Evolutionary conservation across 2,113 vertebrate species (phyloP).

Genomic region (Sorex fumeus): DNA sequence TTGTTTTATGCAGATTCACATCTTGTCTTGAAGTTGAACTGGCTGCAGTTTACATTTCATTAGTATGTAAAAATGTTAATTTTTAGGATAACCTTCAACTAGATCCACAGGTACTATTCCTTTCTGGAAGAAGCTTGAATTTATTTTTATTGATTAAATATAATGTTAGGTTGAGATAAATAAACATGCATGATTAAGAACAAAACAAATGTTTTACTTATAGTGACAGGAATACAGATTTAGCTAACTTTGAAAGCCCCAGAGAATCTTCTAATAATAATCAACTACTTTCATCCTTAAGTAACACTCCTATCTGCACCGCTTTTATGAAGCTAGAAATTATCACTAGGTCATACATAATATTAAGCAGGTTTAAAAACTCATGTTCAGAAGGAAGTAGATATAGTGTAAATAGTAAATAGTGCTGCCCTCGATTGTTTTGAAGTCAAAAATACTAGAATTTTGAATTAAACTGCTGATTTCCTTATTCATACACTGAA

Average conservation of each 20-base stretch:
- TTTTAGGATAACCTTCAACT: slow-evolving; percentile 24
- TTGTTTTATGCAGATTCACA: background rate
- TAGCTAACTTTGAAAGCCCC: background rate
- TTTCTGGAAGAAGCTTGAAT: background rate
- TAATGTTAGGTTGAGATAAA: background rate
- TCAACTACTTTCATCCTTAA: background rate
- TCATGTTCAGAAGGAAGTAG: background rate
- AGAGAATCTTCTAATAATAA: background rate
- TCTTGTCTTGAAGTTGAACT: background rate
- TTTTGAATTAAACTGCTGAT: background rate
- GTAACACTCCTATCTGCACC: background rate
- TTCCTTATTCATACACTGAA: slow-evolving; percentile 1
- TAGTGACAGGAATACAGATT: background rate
- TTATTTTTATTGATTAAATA: slow-evolving; percentile 16
- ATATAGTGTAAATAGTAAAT: background rate
- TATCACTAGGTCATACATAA: background rate
- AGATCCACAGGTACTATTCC: background rate
- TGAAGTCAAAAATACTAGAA: background rate
- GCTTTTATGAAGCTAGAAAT: background rate
- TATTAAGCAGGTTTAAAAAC: background rate
- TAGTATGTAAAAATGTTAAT: slow-evolving; percentile 19
- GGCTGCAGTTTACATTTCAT: background rate
- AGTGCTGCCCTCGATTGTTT: background rate
- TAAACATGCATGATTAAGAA: background rate
- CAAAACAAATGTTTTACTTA: background rate